Conservation (phyloP, 2,797 vertebrate species). For the Anableps anableps region DNA sequence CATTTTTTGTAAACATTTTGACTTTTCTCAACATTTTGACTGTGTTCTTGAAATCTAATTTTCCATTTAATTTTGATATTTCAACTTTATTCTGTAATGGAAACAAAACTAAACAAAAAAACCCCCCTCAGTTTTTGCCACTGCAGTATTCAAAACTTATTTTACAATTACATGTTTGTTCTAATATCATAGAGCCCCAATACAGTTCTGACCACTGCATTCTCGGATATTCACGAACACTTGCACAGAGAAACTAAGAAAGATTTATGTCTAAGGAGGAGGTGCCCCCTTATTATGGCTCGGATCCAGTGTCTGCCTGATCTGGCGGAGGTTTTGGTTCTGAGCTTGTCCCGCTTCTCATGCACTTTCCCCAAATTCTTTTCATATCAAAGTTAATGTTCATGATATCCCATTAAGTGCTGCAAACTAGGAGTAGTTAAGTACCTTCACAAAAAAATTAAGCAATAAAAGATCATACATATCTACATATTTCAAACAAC, state of each 20-base stretch:
- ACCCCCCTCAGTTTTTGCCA: too few species aligned
- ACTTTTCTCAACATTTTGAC: not conserved
- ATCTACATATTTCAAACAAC: not conserved
- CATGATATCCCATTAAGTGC: constrained; percentile 6
- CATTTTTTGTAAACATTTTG: not conserved
- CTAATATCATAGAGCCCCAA: not conserved
- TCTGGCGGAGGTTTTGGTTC: constrained; percentile 48
- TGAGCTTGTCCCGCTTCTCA: constrained; percentile 51
- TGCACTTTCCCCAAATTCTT: constrained; percentile 30
- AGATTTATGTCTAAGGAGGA: not conserved
- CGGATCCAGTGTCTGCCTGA: not conserved
- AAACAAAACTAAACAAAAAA: not conserved
- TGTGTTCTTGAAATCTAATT: not conserved
- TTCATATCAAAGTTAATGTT: constrained; percentile 45
- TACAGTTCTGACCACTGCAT: too few species aligned
- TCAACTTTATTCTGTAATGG: not conserved
- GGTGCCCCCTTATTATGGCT: not conserved
- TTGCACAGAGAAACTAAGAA: not conserved
- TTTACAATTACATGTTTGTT: not conserved
- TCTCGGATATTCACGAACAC: not conserved
- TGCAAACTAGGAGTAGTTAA: not conserved
- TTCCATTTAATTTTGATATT: not conserved
- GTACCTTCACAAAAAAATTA: not conserved
- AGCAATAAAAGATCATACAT: not conserved
- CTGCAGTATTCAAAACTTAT: not conserved